Conservation (phyloP, 2,113 vertebrate genomes). For the Mastomys coucha region DNA sequence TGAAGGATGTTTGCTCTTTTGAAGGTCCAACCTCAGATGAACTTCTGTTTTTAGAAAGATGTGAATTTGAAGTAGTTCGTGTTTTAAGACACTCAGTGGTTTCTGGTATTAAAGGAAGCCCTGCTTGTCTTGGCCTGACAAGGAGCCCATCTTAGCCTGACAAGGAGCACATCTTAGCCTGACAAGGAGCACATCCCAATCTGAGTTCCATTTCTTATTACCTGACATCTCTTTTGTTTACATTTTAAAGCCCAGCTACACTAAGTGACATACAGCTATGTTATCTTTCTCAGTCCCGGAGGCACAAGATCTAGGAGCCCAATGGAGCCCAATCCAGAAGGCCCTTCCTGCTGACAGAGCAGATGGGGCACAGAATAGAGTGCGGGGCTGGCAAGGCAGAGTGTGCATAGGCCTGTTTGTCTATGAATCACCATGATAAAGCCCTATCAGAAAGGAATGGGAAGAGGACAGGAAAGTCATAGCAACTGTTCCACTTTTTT, state of each 20-base stretch:
- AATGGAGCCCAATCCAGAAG: too few relatives aligned
- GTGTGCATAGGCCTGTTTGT: background rate
- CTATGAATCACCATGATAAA: background rate
- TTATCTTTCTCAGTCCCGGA: background rate
- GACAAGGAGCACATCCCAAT: background rate
- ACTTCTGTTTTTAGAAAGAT: background rate
- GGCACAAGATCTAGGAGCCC: background rate
- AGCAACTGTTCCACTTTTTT: background rate
- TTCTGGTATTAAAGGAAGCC: background rate
- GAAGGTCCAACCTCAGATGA: background rate
- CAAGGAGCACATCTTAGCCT: too few relatives aligned
- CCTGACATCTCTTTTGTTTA: background rate
- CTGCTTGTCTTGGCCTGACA: background rate
- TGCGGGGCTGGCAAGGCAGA: too few relatives aligned
- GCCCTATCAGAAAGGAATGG: background rate
- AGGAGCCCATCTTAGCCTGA: too few relatives aligned
- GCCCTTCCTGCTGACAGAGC: background rate
- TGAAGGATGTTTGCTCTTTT: background rate
- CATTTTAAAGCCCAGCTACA: background rate
- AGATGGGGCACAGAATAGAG: background rate
- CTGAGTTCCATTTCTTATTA: background rate
- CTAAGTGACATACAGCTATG: background rate
- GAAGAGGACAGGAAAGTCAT: background rate
- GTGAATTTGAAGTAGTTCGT: background rate
- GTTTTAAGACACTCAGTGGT: background rate